Evolutionary conservation across 2,888 invertebrate species (phyloP), one percentile per base, ranked within the genome.

Genomic region (Maniola hyperantus): DNA sequence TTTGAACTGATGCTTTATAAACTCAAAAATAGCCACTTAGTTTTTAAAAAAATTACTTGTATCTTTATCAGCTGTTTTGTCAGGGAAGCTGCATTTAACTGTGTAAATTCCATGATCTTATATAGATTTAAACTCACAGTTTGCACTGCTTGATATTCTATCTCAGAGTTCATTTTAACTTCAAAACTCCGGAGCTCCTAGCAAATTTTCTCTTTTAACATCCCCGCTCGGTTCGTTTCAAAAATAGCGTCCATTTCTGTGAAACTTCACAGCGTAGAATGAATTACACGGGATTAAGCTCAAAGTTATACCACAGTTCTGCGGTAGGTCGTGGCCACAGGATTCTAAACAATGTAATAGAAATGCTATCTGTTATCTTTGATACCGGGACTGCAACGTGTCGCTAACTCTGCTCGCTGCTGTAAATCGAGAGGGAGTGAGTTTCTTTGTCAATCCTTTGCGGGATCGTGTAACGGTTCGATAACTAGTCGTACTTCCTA

Each of bases 251-350:
- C 61, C 42, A 64, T 70, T 73, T 72, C 75, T 58, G 64, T 71
- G 72, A 71, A 85, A 83, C 79, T 84, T 83, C 77, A 83, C 82
- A 82, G 82, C 85, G 83, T 87, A 84, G 83, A 80, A 85, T 82
- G 84, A 84, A 86, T 85, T 85, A 86, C 85, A 79, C 72, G 79
- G 85, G 90, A 88, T 88, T 90, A 89, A 83, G 77, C 71, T 75
- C 73, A 83, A 85, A 87, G 80, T 84, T 85, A 88, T 84, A 78
- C 76, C 76, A 75, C 79, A 81, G 82, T 84, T 79, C 85, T 88
- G 90, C 89, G 89, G 91, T 91, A 89, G 91, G 91, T 91, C 87
- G 82, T 80, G 74, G 74, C 76, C 39, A 39, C 2, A 39, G 39
- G 11, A 39, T 39, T 39, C 39, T 11, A 39, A 39, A 39, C 26